Percentiles rank a stretch among this genome's conserved stretches.
phyloP scores from a whole-genome alignment of 64 coral and sea anemone species.

The Anthopleura sola region DNA sequence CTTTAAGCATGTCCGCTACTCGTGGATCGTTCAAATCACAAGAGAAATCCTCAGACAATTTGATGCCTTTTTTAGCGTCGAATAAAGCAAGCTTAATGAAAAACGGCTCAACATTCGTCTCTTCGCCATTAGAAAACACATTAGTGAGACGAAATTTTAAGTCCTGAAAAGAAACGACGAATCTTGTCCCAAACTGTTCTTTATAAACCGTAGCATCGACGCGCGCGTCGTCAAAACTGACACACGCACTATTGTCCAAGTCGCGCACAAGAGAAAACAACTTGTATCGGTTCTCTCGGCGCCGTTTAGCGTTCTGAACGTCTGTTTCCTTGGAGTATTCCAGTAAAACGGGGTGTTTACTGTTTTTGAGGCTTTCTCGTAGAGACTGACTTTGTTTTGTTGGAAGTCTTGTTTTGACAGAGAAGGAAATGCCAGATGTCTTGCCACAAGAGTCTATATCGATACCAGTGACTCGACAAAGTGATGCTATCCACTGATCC shows the following conservation, averaged over 20 bases:
- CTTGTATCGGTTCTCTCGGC: slow-evolving; percentile 76
- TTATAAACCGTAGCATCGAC: slow-evolving; percentile 78
- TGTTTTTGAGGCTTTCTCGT: slow-evolving; percentile 88
- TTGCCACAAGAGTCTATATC: slow-evolving; percentile 77
- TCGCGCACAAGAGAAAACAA: slow-evolving; percentile 85
- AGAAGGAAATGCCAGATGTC: slow-evolving; percentile 21
- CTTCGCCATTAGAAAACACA: slow-evolving; percentile 47
- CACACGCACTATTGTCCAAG: slow-evolving; percentile 72
- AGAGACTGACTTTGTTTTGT: slow-evolving; percentile 53
- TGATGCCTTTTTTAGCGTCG: slow-evolving; percentile 79
- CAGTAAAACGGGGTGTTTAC: slow-evolving; percentile 89
- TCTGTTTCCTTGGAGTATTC: slow-evolving; percentile 97
- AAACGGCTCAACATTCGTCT: slow-evolving; percentile 89
- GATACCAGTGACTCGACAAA: slow-evolving; percentile 92
- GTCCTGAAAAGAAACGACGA: slow-evolving; percentile 72
- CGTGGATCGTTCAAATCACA: slow-evolving; percentile 35
- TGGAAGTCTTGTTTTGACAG: slow-evolving; percentile 31
- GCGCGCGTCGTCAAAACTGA: slow-evolving; percentile 75
- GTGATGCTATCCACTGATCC: slow-evolving; percentile 77
- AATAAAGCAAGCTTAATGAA: slow-evolving; percentile 88
- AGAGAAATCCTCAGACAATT: not conserved
- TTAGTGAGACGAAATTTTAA: slow-evolving; percentile 86
- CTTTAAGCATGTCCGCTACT: slow-evolving; percentile 64
- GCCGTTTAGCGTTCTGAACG: slow-evolving; percentile 77
- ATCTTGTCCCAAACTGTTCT: slow-evolving; percentile 79